These are phyloP conservation scores for Phylloscopus whistleri DNA, from an alignment of 2,113 vertebrate species.

Conservation along the genomic window DNA sequence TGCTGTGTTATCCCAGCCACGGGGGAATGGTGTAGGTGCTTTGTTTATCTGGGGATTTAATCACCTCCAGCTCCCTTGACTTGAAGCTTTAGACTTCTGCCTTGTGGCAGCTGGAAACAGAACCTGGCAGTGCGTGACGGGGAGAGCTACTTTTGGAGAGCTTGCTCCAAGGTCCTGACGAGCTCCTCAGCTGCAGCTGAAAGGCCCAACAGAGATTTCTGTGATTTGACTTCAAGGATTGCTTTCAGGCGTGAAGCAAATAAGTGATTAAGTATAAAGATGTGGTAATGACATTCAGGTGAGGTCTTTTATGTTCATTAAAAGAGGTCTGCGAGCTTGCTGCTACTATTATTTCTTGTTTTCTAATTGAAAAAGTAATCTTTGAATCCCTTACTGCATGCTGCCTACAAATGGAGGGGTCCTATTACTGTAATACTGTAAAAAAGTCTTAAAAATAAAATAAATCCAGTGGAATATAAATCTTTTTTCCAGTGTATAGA, in stretches of 20 bases:
- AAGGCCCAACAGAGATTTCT: not conserved
- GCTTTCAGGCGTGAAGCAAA: not conserved
- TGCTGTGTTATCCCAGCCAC: not conserved
- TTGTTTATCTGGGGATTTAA: not conserved
- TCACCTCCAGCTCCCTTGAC: not conserved
- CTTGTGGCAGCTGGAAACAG: not conserved
- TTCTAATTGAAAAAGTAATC: not conserved
- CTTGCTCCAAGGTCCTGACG: not conserved
- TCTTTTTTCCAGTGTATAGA: not conserved
- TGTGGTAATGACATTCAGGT: conserved; percentile 32
- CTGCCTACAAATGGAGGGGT: not conserved
- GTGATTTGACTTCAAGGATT: not conserved
- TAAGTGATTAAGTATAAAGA: not conserved
- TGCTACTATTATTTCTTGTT: not conserved
- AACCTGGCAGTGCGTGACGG: not conserved
- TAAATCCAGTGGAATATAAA: not conserved
- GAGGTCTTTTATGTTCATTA: not conserved
- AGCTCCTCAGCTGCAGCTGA: not conserved
- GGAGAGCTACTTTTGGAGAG: not conserved
- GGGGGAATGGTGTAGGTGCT: not conserved
- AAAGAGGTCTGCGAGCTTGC: not conserved
- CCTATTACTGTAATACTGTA: not conserved
- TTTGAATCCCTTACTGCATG: not conserved
- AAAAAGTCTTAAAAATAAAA: conserved; percentile 21
- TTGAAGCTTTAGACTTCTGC: not conserved